These are phyloP conservation scores for Typhlomys cinereus DNA, from an alignment of 2,113 vertebrate species.

Conservation along the genomic window DNA sequence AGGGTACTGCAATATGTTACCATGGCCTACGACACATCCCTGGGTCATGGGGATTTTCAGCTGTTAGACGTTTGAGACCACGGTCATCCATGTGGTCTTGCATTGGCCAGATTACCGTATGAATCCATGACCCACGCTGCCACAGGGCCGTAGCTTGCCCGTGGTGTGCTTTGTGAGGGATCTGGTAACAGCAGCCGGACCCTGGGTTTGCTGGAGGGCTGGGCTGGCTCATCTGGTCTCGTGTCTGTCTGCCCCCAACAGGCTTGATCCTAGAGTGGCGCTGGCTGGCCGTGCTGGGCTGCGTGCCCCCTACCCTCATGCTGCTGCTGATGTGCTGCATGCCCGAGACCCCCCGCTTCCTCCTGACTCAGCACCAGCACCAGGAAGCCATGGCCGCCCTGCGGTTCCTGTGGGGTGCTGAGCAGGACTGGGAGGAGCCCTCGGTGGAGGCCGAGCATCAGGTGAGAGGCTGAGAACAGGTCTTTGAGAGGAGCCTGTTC, in stretches of 20 bases:
- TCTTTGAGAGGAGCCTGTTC: too few relatives aligned
- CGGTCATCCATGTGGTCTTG: background rate
- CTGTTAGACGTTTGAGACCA: background rate
- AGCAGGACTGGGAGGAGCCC: constrained; percentile 89
- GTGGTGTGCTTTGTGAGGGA: too few relatives aligned
- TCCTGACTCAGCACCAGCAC: constrained; percentile 86
- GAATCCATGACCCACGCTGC: background rate
- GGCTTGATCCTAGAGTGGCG: constrained; percentile 91
- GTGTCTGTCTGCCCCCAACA: constrained; percentile 44
- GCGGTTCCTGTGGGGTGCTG: constrained; percentile 90
- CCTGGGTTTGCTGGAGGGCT: background rate
- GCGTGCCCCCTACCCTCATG: constrained; percentile 89
- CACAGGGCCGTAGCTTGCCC: background rate
- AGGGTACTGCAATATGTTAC: background rate
- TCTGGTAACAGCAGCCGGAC: background rate
- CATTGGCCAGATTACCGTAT: background rate
- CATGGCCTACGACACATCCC: background rate
- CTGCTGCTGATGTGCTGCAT: constrained; percentile 92
- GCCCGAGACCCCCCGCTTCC: constrained; percentile 94
- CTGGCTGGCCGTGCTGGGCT: constrained; percentile 93
- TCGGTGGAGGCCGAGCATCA: constrained; percentile 82
- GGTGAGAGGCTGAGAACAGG: constrained; percentile 79
- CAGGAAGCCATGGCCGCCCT: constrained; percentile 89
- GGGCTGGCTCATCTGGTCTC: background rate
- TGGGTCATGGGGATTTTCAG: background rate